A percentile compares a stretch with the other conserved stretches of the same genome.
Conservation (phyloP, 2,113 vertebrate genomes). For the Albula goreensis region DNA sequence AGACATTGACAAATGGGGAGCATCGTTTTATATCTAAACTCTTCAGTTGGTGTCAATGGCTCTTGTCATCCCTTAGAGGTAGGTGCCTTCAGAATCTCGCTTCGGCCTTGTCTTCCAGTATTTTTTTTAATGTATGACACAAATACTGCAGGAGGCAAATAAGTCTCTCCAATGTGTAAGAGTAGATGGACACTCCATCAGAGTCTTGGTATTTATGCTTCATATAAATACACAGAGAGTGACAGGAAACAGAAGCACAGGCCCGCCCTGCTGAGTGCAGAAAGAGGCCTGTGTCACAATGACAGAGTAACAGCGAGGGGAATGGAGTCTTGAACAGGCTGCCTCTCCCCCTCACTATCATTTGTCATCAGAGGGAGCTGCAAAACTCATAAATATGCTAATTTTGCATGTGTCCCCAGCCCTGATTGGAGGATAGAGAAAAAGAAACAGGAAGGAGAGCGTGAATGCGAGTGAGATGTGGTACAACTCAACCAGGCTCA, state of each 20-base stretch:
- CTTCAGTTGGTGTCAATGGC: neutral
- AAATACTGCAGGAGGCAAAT: constrained; percentile 13
- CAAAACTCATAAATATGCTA: constrained; percentile 32
- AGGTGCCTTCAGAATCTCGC: neutral
- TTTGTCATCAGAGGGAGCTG: constrained; percentile 29
- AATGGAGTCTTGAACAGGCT: constrained; percentile 20
- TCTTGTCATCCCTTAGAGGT: neutral
- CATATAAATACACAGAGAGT: constrained; percentile 32
- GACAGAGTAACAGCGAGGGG: constrained; percentile 32
- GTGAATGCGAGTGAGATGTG: neutral
- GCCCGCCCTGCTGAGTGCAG: constrained; percentile 11
- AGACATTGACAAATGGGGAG: constrained; percentile 6
- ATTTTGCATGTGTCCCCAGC: constrained; percentile 20
- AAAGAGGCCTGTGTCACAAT: constrained; percentile 29
- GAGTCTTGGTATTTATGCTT: constrained; percentile 17
- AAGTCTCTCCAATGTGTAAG: neutral
- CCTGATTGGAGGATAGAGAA: constrained; percentile 12
- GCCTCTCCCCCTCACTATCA: constrained; percentile 7
- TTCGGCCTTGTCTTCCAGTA: neutral
- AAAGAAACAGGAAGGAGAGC: neutral
- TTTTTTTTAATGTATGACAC: neutral
- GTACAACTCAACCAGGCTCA: neutral
- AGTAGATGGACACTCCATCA: constrained; percentile 18
- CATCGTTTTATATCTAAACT: constrained; percentile 2
- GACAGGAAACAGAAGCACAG: constrained; percentile 18